Evolutionary conservation across 2,888 invertebrate species (phyloP), one percentile per base, ranked within the genome.

Genomic region (Odontomyia ornata): DNA sequence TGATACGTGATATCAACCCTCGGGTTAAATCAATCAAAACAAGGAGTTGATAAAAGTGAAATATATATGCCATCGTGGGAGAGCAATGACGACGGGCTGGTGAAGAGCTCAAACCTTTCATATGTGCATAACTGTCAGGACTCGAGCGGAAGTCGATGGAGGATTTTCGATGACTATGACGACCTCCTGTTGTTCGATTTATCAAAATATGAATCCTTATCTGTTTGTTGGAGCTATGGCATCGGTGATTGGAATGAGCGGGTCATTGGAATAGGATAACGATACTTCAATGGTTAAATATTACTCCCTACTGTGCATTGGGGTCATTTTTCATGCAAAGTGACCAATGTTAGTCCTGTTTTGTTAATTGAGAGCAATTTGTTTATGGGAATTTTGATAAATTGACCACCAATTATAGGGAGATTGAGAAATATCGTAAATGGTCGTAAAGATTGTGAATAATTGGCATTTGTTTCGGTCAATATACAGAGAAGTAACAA

Each of bases 1-100:
- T 76, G 76, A 69, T 71, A 76, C 47, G 76, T 60, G 76, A 69
- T 71, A 76, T 75, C 28, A 64, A 60, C 73, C 73, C 73, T 52
- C 57, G 73, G 73, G 73, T 73, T 73, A 73, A 73, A 73, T 73
- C 73, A 73, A 73, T 73, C 73, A 73, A 57, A 73, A 73, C 73
- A 73, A 73, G 52, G 60, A 73, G 21, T 73, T 73, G 73, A 73
- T 73, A 73, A 73, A 73, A 57, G 57, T 57, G 36, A 73, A 57
- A 60, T 56, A 30, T 72, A 46, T 46, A 43, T 67, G 67, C 25
- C 23, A 5, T 21, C 60, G 67, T 13, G 23, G 67, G 46, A 67
- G 67, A 13, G 36, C 18, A 43, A 36, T 36, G 36, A 36, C 36
- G 36, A 21, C 27, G 30, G 9, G 28, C 7, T 21, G 21, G 43